These are phyloP conservation scores for Diploptera punctata DNA, from an alignment of 2,888 invertebrate species.

Conservation along the genomic window DNA sequence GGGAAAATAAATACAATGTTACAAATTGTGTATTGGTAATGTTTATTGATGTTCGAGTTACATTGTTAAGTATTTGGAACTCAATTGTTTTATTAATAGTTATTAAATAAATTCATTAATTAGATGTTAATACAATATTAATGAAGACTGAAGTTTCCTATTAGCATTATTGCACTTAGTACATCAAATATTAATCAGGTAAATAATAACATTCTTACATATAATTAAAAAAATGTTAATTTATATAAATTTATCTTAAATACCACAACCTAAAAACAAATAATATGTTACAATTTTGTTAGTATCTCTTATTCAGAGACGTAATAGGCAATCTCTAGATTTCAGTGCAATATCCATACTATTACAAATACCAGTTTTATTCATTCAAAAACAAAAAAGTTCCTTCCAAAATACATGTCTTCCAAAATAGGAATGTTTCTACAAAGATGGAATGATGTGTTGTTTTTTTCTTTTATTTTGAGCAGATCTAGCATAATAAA, in stretches of 20 bases:
- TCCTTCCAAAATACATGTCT: constrained; percentile 18
- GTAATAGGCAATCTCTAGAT: not conserved
- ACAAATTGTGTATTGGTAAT: not conserved
- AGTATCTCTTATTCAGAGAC: not conserved
- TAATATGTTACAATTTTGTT: constrained; percentile 1
- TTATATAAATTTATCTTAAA: not conserved
- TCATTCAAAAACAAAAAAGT: not conserved
- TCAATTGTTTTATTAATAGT: not conserved
- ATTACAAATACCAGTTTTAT: not conserved
- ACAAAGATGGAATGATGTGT: constrained; percentile 26
- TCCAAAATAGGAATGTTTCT: constrained; percentile 25
- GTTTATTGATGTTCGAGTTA: constrained; percentile 15
- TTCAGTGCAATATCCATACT: constrained; percentile 7
- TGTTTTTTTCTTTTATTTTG: constrained; percentile 4
- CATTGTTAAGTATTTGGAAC: not conserved
- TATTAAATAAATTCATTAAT: not conserved
- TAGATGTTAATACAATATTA: not conserved
- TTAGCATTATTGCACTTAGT: too few relatives aligned
- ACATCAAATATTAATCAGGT: too few relatives aligned
- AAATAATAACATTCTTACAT: not conserved
- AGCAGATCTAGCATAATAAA: constrained; percentile 13
- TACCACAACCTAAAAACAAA: constrained; percentile 10
- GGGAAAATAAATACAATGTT: not conserved
- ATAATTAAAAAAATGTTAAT: not conserved
- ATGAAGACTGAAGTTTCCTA: too few relatives aligned